These are phyloP conservation scores for Chymomyza fuscimana DNA, from an alignment of 2,888 invertebrate species.

Conservation along the genomic window DNA sequence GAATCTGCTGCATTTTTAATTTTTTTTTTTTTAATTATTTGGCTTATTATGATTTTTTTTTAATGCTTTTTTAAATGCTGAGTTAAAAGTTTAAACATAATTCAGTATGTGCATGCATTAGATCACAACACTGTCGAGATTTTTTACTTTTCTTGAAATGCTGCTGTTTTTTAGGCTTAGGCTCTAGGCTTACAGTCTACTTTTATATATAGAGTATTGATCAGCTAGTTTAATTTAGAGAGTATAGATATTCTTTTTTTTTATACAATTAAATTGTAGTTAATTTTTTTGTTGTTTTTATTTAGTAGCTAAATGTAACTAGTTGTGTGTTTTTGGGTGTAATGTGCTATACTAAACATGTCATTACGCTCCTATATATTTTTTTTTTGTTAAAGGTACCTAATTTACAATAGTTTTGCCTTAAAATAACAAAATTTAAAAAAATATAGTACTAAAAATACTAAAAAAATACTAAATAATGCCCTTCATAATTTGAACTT, in stretches of 20 bases:
- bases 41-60: background rate
- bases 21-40: slow-evolving; percentile 6
- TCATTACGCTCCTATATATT: slow-evolving; percentile 19
- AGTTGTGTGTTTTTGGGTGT: slow-evolving; percentile 36
- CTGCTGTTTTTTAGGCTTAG: slow-evolving; percentile 45
- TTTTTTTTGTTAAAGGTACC: slow-evolving; percentile 72
- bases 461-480: background rate
- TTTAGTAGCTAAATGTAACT: slow-evolving; percentile 49
- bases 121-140: slow-evolving; percentile 80
- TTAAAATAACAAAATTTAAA: slow-evolving; percentile 8
- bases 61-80: slow-evolving; percentile 10
- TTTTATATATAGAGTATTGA: slow-evolving; percentile 1
- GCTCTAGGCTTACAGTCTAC: slow-evolving; percentile 21
- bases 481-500: slow-evolving; percentile 5
- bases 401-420: slow-evolving; percentile 78
- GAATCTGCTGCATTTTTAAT: slow-evolving; percentile 25
- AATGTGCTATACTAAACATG: slow-evolving; percentile 35
- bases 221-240: slow-evolving; percentile 17
- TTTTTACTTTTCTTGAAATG: slow-evolving; percentile 49
- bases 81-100: slow-evolving; percentile 47
- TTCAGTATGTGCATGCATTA: slow-evolving; percentile 63
- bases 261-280: slow-evolving; percentile 69
- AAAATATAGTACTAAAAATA: background rate
- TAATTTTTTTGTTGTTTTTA: slow-evolving; percentile 38
- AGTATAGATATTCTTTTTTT: slow-evolving; percentile 24